Percentiles rank a stretch among this genome's conserved stretches.
These are phyloP conservation scores for Drosophila ohnishii DNA, from an alignment of 1,140 invertebrate genomes.

Conservation along the genomic window DNA sequence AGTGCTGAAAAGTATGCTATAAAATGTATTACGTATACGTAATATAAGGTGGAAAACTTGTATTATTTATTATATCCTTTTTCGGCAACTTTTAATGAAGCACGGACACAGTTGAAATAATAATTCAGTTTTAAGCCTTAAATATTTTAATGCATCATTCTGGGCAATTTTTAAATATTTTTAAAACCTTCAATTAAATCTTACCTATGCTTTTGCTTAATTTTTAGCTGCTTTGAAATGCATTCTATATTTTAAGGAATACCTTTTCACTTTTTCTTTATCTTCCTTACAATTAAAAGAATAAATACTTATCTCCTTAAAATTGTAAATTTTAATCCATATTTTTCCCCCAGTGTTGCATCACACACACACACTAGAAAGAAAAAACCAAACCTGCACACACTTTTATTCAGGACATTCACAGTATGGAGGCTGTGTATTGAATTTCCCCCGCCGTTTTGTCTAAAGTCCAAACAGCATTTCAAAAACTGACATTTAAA, in stretches of 20 bases:
- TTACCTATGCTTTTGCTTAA: too few relatives aligned
- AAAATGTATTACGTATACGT: neutral
- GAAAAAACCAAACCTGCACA: constrained; percentile 12
- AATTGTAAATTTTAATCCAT: neutral
- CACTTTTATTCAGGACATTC: constrained; percentile 13
- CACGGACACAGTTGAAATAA: neutral
- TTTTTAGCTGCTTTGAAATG: too few relatives aligned
- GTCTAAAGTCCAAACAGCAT: constrained; percentile 33
- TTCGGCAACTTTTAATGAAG: neutral
- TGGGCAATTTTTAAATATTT: too few relatives aligned
- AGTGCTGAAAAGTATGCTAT: neutral
- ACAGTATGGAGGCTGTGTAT: constrained; percentile 29
- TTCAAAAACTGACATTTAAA: constrained; percentile 62
- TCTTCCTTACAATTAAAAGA: too few relatives aligned
- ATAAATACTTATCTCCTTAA: too few relatives aligned
- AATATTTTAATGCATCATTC: too few relatives aligned
- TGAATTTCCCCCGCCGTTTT: constrained; percentile 34
- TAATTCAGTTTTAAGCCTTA: too few relatives aligned
- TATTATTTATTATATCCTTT: neutral
- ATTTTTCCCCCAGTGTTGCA: constrained; percentile 1
- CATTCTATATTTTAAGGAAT: too few relatives aligned
- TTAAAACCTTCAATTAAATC: too few relatives aligned
- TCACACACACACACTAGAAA: neutral
- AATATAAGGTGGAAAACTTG: neutral
- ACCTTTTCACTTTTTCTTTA: too few relatives aligned